Base-by-base conservation (phyloP, 2,888 invertebrate species). In the Cynaeus angustus region DNA sequence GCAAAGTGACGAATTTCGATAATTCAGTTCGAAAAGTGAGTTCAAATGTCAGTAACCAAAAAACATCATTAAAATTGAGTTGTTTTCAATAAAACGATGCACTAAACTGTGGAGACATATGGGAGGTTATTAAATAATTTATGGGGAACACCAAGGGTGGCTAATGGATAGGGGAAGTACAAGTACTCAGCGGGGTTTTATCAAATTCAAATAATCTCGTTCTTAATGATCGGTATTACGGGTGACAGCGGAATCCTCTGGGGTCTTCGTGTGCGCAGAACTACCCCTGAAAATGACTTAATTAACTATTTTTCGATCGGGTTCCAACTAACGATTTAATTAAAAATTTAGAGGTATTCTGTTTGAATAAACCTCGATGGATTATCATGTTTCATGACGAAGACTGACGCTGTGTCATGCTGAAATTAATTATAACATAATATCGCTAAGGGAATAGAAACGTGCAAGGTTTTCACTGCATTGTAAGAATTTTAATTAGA, bases 131-230 rank as follows among this genome's bases (percentile, higher is more conserved):
- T 76, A 76, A 72, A 75, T 73, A 74, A 72, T 76, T 74, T 73
- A 73, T 71, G 70, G 70, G 69, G 56, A 61, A 66, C 72, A 68
- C 56, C 59, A 66, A 68, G 77, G 74, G 76, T 73, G 66, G 74
- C 75, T 77, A 77, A 77, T 77, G 75, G 74, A 74, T 70, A 68
- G 75, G 74, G 74, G 71, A 74, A 46, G 46, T 58, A 61, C 71
- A 71, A 73, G 71, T 71, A 72, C 70, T 72, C 70, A 71, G 71
- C 66, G 58, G 68, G 73, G 69, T 75, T 76, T 77, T 77, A 77
- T 77, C 76, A 76, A 76, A 77, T 77, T 77, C 76, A 75, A 76
- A 76, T 77, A 76, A 77, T 76, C 75, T 75, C 73, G 67, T 74
- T 74, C 75, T 73, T 75, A 75, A 77, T 76, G 74, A 75, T 68